A percentile compares a stretch with the other conserved stretches of the same genome.
phyloP scores from a whole-genome alignment of 2,888 invertebrate species.

The Cephus sareptanus region DNA sequence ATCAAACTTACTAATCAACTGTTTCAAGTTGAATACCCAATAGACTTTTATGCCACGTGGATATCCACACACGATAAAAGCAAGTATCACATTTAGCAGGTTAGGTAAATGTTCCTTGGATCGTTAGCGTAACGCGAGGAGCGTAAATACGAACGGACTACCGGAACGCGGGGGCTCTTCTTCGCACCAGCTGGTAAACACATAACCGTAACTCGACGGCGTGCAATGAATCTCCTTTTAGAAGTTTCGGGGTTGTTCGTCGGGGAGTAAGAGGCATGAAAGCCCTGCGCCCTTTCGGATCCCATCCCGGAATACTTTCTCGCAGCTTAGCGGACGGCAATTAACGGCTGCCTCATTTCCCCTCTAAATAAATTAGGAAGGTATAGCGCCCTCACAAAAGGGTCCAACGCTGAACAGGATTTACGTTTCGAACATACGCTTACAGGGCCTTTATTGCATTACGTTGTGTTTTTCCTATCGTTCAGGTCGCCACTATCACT shows the following conservation, averaged over 20 bases:
- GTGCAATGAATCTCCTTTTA: constrained; percentile 22
- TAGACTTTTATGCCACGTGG: not conserved
- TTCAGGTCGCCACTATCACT: not conserved
- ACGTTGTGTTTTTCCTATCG: constrained; percentile 50
- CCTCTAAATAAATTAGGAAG: constrained; percentile 43
- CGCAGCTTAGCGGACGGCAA: constrained; percentile 54
- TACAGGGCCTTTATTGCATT: constrained; percentile 57
- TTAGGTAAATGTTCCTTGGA: not conserved
- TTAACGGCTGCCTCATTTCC: constrained; percentile 53
- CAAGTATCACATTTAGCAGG: not conserved
- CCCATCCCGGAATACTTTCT: constrained; percentile 46
- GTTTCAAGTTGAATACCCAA: not conserved
- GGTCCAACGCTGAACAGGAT: constrained; percentile 16
- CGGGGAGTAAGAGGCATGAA: constrained; percentile 24
- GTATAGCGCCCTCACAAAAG: constrained; percentile 23
- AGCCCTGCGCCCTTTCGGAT: constrained; percentile 23
- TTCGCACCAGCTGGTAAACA: constrained; percentile 29
- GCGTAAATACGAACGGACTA: constrained; percentile 5
- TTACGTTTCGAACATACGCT: constrained; percentile 28
- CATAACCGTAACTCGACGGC: constrained; percentile 33
- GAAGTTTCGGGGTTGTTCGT: constrained; percentile 26
- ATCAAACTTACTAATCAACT: not conserved
- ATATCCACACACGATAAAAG: not conserved
- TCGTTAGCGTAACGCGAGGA: not conserved
- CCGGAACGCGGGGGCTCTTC: constrained; percentile 10